Percentiles rank a stretch among this genome's conserved stretches.
Conservation (phyloP, 2,888 invertebrate species). For the Ectobius pallidus region DNA sequence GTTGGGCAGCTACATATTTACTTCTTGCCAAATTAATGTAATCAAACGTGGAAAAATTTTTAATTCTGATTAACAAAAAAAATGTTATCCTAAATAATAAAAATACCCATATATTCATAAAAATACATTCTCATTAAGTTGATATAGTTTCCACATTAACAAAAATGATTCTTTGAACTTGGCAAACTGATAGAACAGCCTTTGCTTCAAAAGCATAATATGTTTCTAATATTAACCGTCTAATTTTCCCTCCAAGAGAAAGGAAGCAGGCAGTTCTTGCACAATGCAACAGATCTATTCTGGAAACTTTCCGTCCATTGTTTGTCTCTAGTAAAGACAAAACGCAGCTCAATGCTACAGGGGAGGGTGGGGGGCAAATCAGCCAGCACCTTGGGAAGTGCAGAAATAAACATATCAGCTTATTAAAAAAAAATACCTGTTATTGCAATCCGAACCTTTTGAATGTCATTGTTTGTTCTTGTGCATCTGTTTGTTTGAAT, state of each 20-base stretch:
- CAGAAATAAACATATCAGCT: constrained; percentile 70
- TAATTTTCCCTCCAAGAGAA: constrained; percentile 32
- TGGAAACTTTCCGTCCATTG: constrained; percentile 58
- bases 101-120: no score
- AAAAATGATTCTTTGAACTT: no score
- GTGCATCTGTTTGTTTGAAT: constrained; percentile 53
- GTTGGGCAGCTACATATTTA: constrained; percentile 20
- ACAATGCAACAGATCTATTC: constrained; percentile 46
- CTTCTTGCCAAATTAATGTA: not conserved
- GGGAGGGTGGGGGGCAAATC: constrained; percentile 56
- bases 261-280: constrained; percentile 8
- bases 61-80: not conserved
- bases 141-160: no score
- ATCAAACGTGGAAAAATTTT: not conserved
- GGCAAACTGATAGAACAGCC: no score
- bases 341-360: constrained; percentile 54
- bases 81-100: no score
- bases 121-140: no score
- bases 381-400: constrained; percentile 61
- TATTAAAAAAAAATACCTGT: constrained; percentile 59
- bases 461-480: constrained; percentile 54
- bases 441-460: constrained; percentile 58
- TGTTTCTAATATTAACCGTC: constrained; percentile 3
- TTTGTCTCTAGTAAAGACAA: constrained; percentile 52
- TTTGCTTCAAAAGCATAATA: not conserved